Conservation (phyloP, 1,140 invertebrate genomes). For the Drosophila equinoxialis region DNA sequence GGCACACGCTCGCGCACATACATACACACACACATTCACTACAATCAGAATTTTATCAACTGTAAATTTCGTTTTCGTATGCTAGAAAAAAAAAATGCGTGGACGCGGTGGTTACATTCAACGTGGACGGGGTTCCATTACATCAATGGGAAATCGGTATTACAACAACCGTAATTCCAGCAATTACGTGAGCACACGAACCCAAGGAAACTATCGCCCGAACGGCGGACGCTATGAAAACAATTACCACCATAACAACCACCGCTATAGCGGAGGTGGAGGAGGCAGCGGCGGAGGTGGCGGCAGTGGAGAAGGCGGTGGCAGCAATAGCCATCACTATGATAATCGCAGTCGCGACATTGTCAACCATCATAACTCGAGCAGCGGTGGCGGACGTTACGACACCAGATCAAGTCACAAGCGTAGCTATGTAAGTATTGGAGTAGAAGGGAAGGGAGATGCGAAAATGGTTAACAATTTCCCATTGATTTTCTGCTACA, state of each 20-base stretch:
- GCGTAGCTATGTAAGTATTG: conserved; percentile 69
- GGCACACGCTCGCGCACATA: neutral
- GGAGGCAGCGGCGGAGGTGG: conserved; percentile 37
- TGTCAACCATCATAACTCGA: conserved; percentile 65
- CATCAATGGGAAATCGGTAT: conserved; percentile 64
- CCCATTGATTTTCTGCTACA: conserved; percentile 37
- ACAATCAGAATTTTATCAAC: neutral
- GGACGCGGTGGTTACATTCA: conserved; percentile 73
- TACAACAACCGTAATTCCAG: conserved; percentile 74
- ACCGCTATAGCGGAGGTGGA: conserved; percentile 47
- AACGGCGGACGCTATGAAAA: conserved; percentile 69
- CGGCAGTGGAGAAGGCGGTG: conserved; percentile 19
- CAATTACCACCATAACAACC: conserved; percentile 63
- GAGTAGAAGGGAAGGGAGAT: neutral
- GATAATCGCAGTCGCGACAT: conserved; percentile 71
- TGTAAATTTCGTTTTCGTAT: neutral
- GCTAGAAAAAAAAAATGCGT: conserved; percentile 60
- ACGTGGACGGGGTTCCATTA: conserved; percentile 55
- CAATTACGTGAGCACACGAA: conserved; percentile 74
- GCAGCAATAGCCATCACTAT: conserved; percentile 61
- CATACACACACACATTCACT: conserved; percentile 1
- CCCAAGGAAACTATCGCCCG: conserved; percentile 68
- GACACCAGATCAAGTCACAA: conserved; percentile 69
- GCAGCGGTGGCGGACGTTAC: conserved; percentile 64
- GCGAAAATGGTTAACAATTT: conserved; percentile 13